These are phyloP conservation scores for Cyprinodon brontotheroides DNA, from an alignment of 2,113 vertebrate species.

Conservation along the genomic window DNA sequence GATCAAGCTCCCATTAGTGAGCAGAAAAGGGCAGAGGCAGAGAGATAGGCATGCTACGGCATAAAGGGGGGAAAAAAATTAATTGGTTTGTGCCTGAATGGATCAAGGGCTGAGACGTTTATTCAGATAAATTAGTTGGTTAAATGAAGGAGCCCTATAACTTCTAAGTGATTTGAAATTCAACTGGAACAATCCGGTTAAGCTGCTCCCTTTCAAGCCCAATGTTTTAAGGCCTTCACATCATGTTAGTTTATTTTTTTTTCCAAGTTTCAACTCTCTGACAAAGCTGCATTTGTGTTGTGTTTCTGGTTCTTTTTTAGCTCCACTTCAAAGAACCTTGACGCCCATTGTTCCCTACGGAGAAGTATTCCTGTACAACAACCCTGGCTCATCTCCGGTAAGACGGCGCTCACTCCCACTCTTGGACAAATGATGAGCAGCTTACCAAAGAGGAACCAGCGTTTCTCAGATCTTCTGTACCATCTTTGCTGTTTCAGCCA, in stretches of 20 bases:
- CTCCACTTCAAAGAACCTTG: slow-evolving; percentile 68
- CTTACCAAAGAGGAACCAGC: slow-evolving; percentile 56
- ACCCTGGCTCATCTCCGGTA: slow-evolving; percentile 78
- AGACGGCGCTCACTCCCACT: slow-evolving; percentile 51
- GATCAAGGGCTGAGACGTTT: slow-evolving; percentile 46
- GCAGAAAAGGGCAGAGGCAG: slow-evolving; percentile 17
- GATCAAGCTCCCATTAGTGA: slow-evolving; percentile 39
- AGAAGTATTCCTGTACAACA: slow-evolving; percentile 87
- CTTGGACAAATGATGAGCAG: slow-evolving; percentile 32
- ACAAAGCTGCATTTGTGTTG: slow-evolving; percentile 38
- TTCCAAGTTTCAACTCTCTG: slow-evolving; percentile 3
- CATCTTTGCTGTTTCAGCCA: slow-evolving; percentile 32
- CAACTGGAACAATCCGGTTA: slow-evolving; percentile 48
- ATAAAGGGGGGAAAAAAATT: slow-evolving; percentile 15
- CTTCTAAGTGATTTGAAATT: slow-evolving; percentile 46
- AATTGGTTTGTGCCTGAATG: slow-evolving; percentile 45
- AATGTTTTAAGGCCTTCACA: slow-evolving; percentile 24
- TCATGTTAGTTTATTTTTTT: slow-evolving; percentile 6
- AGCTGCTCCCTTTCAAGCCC: slow-evolving; percentile 31
- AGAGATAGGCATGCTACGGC: slow-evolving; percentile 33
- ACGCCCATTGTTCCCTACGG: slow-evolving; percentile 87
- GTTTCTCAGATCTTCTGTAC: slow-evolving; percentile 49
- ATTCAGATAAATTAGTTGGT: slow-evolving; percentile 49
- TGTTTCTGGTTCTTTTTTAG: slow-evolving; percentile 59
- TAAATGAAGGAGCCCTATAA: slow-evolving; percentile 53